A percentile compares a stretch with the other conserved stretches of the same genome.
phyloP scores from a whole-genome alignment of 1,140 invertebrate species.

The Drosophila micromelanica region DNA sequence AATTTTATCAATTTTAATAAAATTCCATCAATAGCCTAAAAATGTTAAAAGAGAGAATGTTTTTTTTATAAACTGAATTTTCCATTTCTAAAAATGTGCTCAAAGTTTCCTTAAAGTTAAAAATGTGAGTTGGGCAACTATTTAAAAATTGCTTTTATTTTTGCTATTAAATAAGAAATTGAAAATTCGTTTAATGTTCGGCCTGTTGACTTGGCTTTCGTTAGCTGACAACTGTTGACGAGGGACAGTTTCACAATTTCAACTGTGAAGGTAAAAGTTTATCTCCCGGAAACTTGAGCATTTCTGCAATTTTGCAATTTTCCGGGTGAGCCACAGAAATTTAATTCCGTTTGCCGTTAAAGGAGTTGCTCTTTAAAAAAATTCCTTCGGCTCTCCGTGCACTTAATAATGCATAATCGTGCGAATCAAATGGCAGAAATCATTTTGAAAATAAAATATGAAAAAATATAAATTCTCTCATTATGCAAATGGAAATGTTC shows the following conservation, averaged over 20 bases:
- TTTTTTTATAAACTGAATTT: too few relatives aligned
- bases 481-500: constrained; percentile 48
- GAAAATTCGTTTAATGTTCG: neutral
- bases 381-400: neutral
- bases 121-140: too few relatives aligned
- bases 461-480: constrained; percentile 15
- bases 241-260: neutral
- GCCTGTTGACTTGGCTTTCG: neutral
- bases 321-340: neutral
- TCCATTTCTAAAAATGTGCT: too few relatives aligned
- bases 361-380: constrained; percentile 18
- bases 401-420: constrained; percentile 24
- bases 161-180: too few relatives aligned
- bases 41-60: too few relatives aligned
- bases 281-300: neutral
- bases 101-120: too few relatives aligned
- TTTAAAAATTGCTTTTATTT: too few relatives aligned
- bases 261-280: too few relatives aligned
- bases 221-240: constrained; percentile 3
- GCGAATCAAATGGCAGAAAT: constrained; percentile 7
- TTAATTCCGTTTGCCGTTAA: neutral
- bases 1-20: too few relatives aligned
- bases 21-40: too few relatives aligned
- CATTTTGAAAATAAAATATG: constrained; percentile 5
- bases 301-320: neutral